Conservation (phyloP, 2,797 vertebrate genomes). For the Sphenopsis melanotis region DNA sequence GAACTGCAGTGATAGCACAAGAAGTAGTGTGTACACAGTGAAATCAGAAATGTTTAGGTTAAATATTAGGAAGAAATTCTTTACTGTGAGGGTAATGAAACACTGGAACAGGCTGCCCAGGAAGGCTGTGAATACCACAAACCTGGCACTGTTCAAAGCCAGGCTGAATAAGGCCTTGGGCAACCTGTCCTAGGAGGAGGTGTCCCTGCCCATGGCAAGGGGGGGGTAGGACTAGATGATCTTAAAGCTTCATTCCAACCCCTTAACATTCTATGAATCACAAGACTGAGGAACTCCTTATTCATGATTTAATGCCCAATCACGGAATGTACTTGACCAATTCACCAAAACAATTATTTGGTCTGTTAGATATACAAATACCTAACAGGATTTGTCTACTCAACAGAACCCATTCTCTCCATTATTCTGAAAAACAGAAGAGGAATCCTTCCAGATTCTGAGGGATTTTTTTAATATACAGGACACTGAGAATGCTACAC, state of each 20-base stretch:
- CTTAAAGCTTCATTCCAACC: neutral
- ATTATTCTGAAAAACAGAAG: neutral
- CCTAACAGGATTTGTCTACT: neutral
- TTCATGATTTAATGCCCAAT: neutral
- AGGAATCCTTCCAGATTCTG: neutral
- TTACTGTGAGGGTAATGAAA: neutral
- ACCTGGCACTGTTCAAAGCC: neutral
- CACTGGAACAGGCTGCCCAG: neutral
- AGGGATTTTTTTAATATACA: fast-evolving
- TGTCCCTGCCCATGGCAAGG: neutral
- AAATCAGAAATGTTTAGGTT: neutral
- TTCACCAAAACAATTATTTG: neutral
- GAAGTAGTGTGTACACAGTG: neutral
- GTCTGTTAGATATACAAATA: neutral
- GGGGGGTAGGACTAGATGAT: neutral
- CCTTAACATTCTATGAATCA: neutral
- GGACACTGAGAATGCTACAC: neutral
- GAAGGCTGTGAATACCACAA: neutral
- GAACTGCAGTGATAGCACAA: neutral
- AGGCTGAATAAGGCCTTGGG: neutral
- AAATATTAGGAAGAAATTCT: neutral
- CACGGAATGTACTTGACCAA: neutral
- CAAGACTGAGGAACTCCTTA: neutral
- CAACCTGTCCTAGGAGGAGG: neutral
- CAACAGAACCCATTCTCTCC: neutral